A percentile compares a stretch with the other conserved stretches of the same genome.
Conservation (phyloP, 2,888 invertebrate genomes). For the Boloria selene region DNA sequence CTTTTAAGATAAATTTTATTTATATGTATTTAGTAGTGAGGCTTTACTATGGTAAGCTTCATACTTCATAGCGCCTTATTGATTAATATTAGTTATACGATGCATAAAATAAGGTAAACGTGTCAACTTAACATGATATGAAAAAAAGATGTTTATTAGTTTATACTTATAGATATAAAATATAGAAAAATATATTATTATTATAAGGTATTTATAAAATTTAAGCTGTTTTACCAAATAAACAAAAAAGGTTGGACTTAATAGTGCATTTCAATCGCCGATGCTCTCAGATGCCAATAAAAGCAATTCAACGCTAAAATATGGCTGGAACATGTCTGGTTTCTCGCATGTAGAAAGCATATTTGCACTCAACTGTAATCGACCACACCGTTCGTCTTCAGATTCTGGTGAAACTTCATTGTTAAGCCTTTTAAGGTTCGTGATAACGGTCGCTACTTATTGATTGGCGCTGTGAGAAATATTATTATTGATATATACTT, state of each 20-base stretch:
- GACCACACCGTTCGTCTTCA: conserved; percentile 55
- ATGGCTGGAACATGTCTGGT: conserved; percentile 22
- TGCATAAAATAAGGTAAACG: conserved; percentile 11
- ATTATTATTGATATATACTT: conserved; percentile 3
- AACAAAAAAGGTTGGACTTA: conserved; percentile 22
- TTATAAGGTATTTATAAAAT: neutral
- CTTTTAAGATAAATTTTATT: conserved; percentile 3
- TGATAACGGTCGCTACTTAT: conserved; percentile 35
- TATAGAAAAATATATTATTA: too few species aligned
- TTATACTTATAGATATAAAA: neutral
- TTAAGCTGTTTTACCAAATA: conserved; percentile 1
- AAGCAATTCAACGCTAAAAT: conserved; percentile 14
- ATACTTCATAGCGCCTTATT: neutral
- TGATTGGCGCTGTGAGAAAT: conserved; percentile 20
- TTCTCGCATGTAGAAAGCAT: conserved; percentile 46
- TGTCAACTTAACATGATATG: conserved; percentile 3
- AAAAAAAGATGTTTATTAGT: conserved; percentile 8
- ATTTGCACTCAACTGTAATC: conserved; percentile 50
- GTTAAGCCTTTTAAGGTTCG: conserved; percentile 48
- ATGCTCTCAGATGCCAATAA: conserved; percentile 24
- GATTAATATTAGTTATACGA: conserved; percentile 1
- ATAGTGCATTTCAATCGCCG: conserved; percentile 25
- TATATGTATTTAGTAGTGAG: too few species aligned
- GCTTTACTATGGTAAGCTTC: neutral
- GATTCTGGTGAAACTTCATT: conserved; percentile 52